phyloP scores from a whole-genome alignment of 2,888 invertebrate genomes.

The Melieria omissa region DNA sequence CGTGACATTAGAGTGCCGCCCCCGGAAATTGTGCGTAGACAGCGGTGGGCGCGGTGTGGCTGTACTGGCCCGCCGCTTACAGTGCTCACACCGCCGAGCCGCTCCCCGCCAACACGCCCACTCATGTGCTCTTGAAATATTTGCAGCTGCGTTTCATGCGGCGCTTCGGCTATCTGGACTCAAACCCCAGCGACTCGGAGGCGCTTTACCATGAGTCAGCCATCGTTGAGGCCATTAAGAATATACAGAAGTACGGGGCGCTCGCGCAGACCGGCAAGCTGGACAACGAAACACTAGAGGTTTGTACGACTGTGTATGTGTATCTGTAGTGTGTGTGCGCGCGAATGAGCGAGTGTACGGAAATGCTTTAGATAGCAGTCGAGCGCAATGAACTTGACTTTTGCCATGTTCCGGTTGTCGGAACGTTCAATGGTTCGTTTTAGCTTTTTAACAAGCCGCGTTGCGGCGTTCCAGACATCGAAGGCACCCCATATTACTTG shows the following conservation, averaged over 20 bases:
- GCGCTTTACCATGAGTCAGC: conserved; percentile 74
- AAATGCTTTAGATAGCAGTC: neutral
- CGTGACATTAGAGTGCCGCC: conserved; percentile 49
- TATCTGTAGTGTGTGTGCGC: neutral
- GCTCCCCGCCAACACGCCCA: no score
- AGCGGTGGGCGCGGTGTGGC: no score
- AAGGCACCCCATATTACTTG: conserved; percentile 51
- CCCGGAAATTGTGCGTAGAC: conserved; percentile 49
- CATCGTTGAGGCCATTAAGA: conserved; percentile 73
- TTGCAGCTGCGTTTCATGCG: conserved; percentile 75
- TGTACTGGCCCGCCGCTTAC: no score
- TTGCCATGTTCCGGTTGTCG: neutral
- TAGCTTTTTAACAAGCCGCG: conserved; percentile 75
- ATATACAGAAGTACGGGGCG: conserved; percentile 78
- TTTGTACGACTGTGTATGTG: conserved; percentile 49
- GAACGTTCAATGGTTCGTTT: conserved; percentile 40
- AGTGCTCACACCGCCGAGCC: no score
- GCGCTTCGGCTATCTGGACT: conserved; percentile 76
- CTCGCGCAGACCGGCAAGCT: conserved; percentile 76
- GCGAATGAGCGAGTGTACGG: neutral
- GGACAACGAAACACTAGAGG: conserved; percentile 74
- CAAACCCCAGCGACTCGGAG: conserved; percentile 69
- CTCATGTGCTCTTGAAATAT: neutral
- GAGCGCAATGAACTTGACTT: conserved; percentile 43
- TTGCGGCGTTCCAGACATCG: conserved; percentile 79